Percentiles rank a stretch among this genome's conserved stretches.
Evolutionary conservation across 2,797 vertebrate genomes (phyloP).

Genomic region (Thamnophis elegans): DNA sequence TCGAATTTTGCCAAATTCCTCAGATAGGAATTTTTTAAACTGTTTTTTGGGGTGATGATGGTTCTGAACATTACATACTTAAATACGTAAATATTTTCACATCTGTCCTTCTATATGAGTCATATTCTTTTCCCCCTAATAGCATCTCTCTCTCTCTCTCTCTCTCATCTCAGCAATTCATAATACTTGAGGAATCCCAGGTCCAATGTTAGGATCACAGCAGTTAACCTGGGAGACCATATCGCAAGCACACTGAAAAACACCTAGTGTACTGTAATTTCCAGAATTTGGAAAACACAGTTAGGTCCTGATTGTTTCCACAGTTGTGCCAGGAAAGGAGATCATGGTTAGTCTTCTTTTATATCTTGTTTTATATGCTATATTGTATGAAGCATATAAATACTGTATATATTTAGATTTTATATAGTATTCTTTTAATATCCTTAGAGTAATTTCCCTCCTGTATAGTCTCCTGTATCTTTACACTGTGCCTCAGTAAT

Average conservation of each 20-base stretch:
- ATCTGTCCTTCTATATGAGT: neutral
- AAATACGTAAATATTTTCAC: neutral
- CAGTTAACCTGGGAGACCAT: neutral
- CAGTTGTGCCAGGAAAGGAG: neutral
- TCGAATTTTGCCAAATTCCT: neutral
- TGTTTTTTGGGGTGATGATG: neutral
- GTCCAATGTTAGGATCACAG: neutral
- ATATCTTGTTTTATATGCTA: neutral
- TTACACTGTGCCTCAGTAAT: neutral
- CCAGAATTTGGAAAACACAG: neutral
- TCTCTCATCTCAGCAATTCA: neutral
- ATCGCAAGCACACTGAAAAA: neutral
- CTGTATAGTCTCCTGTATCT: neutral
- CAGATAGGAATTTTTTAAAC: too few species aligned
- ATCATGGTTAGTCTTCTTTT: neutral
- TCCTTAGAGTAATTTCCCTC: neutral
- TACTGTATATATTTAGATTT: too few species aligned
- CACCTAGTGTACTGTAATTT: neutral
- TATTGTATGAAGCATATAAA: too few species aligned
- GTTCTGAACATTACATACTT: neutral
- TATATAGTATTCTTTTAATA: too few species aligned
- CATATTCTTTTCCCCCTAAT: neutral
- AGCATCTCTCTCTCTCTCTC: neutral
- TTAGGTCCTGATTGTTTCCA: neutral
- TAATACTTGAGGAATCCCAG: neutral